Conservation (phyloP, 2,797 vertebrate species). For the Rhinoraja longicauda region DNA sequence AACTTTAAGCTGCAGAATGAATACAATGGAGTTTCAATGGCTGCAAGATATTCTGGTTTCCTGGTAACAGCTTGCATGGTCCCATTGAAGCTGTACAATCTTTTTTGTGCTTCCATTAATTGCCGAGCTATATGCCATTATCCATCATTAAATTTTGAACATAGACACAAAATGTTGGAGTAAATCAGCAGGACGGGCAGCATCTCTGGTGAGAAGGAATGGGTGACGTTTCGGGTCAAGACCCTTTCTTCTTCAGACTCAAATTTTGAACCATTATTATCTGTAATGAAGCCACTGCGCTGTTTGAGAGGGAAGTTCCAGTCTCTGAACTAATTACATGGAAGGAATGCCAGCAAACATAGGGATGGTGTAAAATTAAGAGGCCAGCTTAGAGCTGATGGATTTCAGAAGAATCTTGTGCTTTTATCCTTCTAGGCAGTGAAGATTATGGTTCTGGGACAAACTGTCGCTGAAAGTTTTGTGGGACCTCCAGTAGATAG, state of each 20-base stretch:
- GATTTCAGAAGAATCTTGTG: neutral
- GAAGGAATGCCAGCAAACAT: neutral
- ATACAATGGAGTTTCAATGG: neutral
- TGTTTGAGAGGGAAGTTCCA: neutral
- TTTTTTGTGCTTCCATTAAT: neutral
- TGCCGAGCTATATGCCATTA: neutral
- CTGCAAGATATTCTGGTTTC: neutral
- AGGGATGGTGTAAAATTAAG: neutral
- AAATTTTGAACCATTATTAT: neutral
- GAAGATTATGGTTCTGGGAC: neutral
- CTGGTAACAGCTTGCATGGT: neutral
- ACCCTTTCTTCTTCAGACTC: neutral
- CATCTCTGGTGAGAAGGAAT: no score
- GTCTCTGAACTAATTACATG: neutral
- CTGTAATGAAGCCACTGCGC: neutral
- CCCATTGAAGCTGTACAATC: neutral
- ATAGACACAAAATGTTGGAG: no score
- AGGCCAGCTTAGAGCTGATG: neutral
- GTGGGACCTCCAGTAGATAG: neutral
- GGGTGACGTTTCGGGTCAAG: no score
- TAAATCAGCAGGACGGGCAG: no score
- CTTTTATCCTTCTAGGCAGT: neutral
- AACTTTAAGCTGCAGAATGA: neutral
- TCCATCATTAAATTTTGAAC: neutral
- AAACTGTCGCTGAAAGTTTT: neutral